Evolutionary conservation across 1,140 invertebrate genomes (phyloP), one percentile per base, ranked within the genome.

Genomic region (Acromyrmex heyeri): DNA sequence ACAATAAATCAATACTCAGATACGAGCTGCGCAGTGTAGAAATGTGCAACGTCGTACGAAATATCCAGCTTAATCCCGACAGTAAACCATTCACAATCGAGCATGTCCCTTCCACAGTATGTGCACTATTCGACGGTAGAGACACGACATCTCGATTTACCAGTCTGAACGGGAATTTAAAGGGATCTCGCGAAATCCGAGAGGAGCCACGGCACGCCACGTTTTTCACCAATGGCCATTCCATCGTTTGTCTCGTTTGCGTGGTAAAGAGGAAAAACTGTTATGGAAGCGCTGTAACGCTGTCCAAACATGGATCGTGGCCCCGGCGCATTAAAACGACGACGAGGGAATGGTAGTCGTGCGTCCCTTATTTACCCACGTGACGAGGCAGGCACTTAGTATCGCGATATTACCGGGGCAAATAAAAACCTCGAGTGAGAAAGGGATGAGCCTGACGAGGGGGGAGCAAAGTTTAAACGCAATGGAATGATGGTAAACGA

Each of bases 331-430:
- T 88, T 90, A 87, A 88, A 90, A 83, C 77, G 82, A 64, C 78
- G 85, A 72, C 83, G 34, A 14, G 57, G 77, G 34, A 69, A 81
- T 24, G 73, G 48, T 69, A 77, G 69, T 78, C 75, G 53, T 69
- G 8, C 69, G 53, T 79, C 89, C 77, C 78, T 88, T 92, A 91
- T 92, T 91, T 92, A 87, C 91, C 57, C 91, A 86, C 77, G 91
- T 87, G 91, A 85, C 85, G 75, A 87, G 76, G 50, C 55, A 65
- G 86, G 65, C 89, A 92, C 89, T 91, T 92, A 91, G 91, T 91
- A 91, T 92, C 90, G 90, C 73, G 89, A 91, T 91, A 92, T 88
- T 91, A 83, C 78, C 61, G 30, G 69, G 69, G 75, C 75, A 92
- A 92, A 92, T 92, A 91, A 92, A 92, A 88, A 87, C 73, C 75